A percentile compares a stretch with the other conserved stretches of the same genome.
Conservation (phyloP, 1,140 invertebrate genomes). For the Zaprionus gabonicus region DNA sequence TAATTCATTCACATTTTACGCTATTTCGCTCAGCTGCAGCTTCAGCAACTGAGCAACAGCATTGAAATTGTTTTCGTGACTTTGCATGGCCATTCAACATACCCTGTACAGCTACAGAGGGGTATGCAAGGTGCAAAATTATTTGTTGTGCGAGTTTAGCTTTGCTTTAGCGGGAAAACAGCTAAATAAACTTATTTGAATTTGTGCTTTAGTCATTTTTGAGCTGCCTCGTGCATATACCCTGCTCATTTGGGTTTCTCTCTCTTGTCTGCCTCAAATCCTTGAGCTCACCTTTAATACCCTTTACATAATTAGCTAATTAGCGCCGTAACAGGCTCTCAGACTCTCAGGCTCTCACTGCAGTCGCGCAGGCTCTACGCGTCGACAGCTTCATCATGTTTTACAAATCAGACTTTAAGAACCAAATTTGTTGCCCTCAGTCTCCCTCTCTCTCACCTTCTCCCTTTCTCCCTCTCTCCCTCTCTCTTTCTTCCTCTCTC, state of each 20-base stretch:
- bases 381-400: background rate
- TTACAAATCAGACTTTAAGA: slow-evolving; percentile 16
- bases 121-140: background rate
- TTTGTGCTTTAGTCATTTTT: background rate
- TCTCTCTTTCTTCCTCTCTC: too few relatives aligned
- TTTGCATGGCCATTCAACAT: slow-evolving; percentile 19
- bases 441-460: background rate
- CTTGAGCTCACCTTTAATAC: background rate
- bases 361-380: background rate
- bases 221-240: background rate
- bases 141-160: too few relatives aligned
- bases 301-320: slow-evolving; percentile 8
- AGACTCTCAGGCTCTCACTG: background rate
- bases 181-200: too few relatives aligned
- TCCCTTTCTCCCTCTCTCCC: background rate
- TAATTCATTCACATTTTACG: slow-evolving; percentile 73
- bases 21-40: slow-evolving; percentile 33
- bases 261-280: background rate
- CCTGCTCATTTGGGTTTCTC: background rate
- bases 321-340: background rate
- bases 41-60: slow-evolving; percentile 22
- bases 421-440: background rate
- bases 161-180: too few relatives aligned
- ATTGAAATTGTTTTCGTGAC: slow-evolving; percentile 28
- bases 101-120: slow-evolving; percentile 10